Evolutionary conservation across 2,113 vertebrate species (phyloP), one percentile per base, ranked within the genome.

Genomic region (Pluvianellus socialis): DNA sequence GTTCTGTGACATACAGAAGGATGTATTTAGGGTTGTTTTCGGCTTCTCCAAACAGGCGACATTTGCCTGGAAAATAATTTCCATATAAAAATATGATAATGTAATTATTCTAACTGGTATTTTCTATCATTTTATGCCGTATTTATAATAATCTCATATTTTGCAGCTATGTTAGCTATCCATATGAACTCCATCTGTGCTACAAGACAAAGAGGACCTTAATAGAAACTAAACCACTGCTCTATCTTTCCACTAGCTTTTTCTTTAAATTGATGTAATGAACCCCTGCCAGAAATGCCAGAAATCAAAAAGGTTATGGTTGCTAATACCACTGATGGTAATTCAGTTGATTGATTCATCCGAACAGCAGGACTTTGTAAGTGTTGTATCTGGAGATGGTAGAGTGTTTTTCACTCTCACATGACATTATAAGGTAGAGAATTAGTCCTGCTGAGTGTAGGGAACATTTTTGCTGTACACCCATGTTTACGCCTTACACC

Each of bases 11-110:
- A 98, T 84, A 87, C 35, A 82, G 82, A 97, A 97, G 52, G 75
- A 93, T 90, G 73, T 86, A 94, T 94, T 96, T 96, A 97, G 80
- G 92, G 90, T 94, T 93, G 94, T 96, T 98, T 97, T 98, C 96
- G 86, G 92, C 70, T 96, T 96, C 95, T 96, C 76, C 94, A 96
- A 97, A 96, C 63, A 95, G 92, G 85, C 12, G 27, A 98, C 94
- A 67, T 94, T 97, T 97, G 79, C 92, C 95, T 95, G 91, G 77
- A 94, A 97, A 98, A 98, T 97, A 96, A 98, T 98, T 98, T 97
- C 96, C 93, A 90, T 94, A 95, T 92, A 96, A 97, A 98, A 97
- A 97, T 96, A 98, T 93, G 96, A 86, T 98, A 97, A 97, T 97
- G 96, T 87, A 98, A 97, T 98, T 97, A 96, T 95, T 95, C 81